These are phyloP conservation scores for Panurus biarmicus DNA, from an alignment of 2,113 vertebrate genomes.

Conservation along the genomic window DNA sequence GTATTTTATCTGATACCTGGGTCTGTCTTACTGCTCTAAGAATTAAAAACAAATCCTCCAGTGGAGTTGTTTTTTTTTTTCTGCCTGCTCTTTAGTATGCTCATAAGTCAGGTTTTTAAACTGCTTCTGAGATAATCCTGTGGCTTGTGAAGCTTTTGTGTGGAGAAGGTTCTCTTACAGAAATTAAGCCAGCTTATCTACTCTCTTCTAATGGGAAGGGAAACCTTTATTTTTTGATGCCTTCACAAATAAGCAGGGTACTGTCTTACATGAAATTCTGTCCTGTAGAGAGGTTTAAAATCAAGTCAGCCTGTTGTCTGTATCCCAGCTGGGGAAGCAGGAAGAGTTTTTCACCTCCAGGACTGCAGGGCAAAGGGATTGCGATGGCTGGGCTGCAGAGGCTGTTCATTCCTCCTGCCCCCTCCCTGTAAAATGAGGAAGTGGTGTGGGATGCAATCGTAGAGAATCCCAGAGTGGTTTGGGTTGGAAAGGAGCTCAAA, in stretches of 20 bases:
- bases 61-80: neutral
- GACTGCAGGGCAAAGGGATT: neutral
- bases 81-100: neutral
- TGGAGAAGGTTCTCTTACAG: neutral
- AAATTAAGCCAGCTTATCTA: neutral
- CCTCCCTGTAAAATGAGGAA: neutral
- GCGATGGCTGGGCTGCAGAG: neutral
- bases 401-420: neutral
- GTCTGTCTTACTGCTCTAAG: neutral
- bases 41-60: constrained; percentile 13
- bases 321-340: neutral
- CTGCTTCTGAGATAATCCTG: neutral
- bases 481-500: neutral
- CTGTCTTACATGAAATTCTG: neutral
- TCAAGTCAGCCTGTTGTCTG: neutral
- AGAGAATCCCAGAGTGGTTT: neutral
- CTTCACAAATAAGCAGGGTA: neutral
- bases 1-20: constrained; percentile 5
- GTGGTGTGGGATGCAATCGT: rapidly evolving
- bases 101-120: neutral
- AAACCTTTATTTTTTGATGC: neutral
- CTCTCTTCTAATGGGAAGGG: neutral
- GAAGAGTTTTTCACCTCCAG: neutral
- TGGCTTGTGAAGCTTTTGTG: neutral
- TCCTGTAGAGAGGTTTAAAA: neutral